These are phyloP conservation scores for Brachionus angularis DNA, from an alignment of 1,140 invertebrate genomes.

Conservation along the genomic window DNA sequence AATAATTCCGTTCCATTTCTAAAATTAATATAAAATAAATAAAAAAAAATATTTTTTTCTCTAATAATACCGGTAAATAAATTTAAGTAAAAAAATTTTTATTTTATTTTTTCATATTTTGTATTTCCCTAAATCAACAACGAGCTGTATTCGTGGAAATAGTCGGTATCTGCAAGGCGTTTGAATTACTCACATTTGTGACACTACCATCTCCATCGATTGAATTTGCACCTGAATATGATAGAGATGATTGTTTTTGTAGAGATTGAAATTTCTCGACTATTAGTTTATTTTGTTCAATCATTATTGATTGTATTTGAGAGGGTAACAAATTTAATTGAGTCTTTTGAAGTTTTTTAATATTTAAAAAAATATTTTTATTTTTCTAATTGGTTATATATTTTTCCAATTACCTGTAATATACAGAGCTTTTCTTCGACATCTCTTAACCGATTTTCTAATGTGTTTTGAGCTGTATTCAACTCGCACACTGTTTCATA, in stretches of 20 bases:
- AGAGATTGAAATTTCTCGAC: not conserved
- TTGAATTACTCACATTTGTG: not conserved
- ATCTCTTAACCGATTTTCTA: conserved; percentile 30
- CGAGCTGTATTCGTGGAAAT: conserved; percentile 31
- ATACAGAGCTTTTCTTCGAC: conserved; percentile 37
- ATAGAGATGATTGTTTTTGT: conserved; percentile 38
- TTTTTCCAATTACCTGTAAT: conserved; percentile 13
- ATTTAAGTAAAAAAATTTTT: conserved; percentile 10
- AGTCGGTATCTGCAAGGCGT: conserved; percentile 37
- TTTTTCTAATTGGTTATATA: not conserved
- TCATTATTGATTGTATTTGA: conserved; percentile 25
- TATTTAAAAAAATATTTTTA: not conserved
- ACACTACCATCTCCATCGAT: conserved; percentile 36
- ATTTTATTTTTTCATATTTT: too few species aligned
- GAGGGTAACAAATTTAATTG: conserved; percentile 21
- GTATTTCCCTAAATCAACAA: conserved; percentile 12
- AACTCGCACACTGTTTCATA: conserved; percentile 42
- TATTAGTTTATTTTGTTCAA: conserved; percentile 27
- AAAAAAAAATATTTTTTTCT: too few species aligned
- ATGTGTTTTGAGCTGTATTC: conserved; percentile 22
- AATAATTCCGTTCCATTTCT: too few species aligned
- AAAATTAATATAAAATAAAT: too few species aligned
- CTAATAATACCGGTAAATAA: conserved; percentile 17
- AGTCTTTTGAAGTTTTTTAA: not conserved
- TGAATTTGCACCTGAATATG: conserved; percentile 39